Conservation (phyloP, 2,797 vertebrate genomes). For the Phaenicophaeus curvirostris region DNA sequence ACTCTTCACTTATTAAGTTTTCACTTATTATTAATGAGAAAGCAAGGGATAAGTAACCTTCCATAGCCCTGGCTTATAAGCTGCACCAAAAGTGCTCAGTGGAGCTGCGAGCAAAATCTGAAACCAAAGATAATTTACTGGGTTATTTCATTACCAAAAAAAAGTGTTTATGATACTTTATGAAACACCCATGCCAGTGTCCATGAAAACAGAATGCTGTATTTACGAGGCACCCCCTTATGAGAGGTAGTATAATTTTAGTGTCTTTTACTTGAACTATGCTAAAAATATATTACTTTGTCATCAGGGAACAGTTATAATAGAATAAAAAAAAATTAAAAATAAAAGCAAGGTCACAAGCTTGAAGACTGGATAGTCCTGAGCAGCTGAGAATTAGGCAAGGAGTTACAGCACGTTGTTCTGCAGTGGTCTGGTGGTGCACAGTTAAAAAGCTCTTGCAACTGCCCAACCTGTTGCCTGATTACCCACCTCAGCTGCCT, state of each 20-base stretch:
- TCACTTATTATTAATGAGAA: not conserved
- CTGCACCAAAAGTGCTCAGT: not conserved
- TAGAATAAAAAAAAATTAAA: not conserved
- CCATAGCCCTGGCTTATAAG: not conserved
- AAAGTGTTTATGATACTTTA: constrained; percentile 56
- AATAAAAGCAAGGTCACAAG: not conserved
- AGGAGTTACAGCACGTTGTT: not conserved
- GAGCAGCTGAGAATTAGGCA: not conserved
- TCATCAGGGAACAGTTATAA: not conserved
- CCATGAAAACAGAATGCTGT: constrained; percentile 42
- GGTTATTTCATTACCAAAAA: not conserved
- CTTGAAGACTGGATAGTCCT: not conserved
- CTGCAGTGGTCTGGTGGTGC: not conserved
- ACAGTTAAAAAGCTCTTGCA: not conserved
- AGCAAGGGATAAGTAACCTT: not conserved
- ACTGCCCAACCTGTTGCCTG: not conserved
- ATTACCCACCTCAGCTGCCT: not conserved
- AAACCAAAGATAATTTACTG: constrained; percentile 9
- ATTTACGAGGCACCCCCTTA: constrained; percentile 41
- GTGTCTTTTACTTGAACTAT: not conserved
- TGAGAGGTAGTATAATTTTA: constrained; percentile 25
- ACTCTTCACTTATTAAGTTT: not conserved
- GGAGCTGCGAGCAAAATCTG: not conserved
- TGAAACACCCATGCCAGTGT: constrained; percentile 22
- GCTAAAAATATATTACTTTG: constrained; percentile 44